Conservation (phyloP, 1,140 invertebrate species). For the Pteromalus puparum region DNA sequence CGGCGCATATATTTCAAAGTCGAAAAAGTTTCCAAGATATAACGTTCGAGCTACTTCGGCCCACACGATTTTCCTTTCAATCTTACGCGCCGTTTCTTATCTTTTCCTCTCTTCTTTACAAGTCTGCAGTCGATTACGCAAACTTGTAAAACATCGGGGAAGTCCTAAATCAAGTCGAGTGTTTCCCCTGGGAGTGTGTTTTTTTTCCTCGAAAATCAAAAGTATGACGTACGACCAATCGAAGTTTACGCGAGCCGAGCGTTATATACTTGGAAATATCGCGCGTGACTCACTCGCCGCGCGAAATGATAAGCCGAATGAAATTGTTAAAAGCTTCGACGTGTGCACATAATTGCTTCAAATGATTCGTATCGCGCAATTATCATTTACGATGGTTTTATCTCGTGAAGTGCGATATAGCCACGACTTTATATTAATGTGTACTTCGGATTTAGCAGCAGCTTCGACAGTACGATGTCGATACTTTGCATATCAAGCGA, state of each 20-base stretch:
- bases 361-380: not conserved
- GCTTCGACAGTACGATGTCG: too few species aligned
- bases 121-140: slow-evolving; percentile 2
- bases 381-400: too few species aligned
- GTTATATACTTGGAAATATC: not conserved
- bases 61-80: not conserved
- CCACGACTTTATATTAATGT: too few species aligned
- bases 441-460: too few species aligned
- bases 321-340: not conserved
- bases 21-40: not conserved
- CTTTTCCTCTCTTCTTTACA: slow-evolving; percentile 4
- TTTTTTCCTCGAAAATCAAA: not conserved
- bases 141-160: not conserved
- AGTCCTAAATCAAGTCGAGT: not conserved
- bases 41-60: not conserved
- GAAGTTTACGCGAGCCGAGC: not conserved
- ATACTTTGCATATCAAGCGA: too few species aligned
- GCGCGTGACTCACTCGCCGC: not conserved
- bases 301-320: too few species aligned
- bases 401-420: too few species aligned
- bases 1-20: not conserved
- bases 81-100: not conserved
- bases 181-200: not conserved
- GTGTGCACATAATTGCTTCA: not conserved
- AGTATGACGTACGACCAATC: not conserved